A percentile compares a stretch with the other conserved stretches of the same genome.
Evolutionary conservation across 1,140 invertebrate genomes (phyloP).

Genomic region (Drosophila neocordata): DNA sequence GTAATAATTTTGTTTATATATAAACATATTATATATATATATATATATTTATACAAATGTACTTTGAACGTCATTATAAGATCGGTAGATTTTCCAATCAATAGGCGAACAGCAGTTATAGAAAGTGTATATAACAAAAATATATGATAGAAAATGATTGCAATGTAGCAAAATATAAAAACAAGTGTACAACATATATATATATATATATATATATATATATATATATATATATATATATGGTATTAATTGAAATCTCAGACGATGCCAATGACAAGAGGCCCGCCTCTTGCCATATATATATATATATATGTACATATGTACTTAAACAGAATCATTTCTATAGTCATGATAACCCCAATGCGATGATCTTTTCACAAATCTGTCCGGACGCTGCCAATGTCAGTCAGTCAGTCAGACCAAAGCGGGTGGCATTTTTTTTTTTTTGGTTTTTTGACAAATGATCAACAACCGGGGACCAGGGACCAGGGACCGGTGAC

Average conservation of each 20-base stretch:
- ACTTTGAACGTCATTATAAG: slow-evolving; percentile 44
- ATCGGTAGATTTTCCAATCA: slow-evolving; percentile 54
- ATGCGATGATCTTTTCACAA: slow-evolving; percentile 27
- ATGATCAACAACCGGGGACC: slow-evolving; percentile 15
- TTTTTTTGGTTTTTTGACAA: slow-evolving; percentile 3
- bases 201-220: too few relatives aligned
- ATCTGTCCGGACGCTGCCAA: slow-evolving; percentile 20
- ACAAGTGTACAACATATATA: background rate
- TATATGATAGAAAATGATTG: background rate
- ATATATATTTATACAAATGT: background rate
- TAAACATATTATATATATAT: too few relatives aligned
- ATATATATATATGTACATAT: background rate
- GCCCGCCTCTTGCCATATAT: slow-evolving; percentile 22
- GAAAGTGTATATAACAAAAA: background rate
- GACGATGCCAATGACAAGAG: slow-evolving; percentile 20
- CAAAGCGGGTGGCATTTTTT: slow-evolving; percentile 2
- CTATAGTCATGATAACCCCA: slow-evolving; percentile 29
- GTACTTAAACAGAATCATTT: background rate
- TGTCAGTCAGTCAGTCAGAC: slow-evolving; percentile 15
- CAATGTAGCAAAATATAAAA: slow-evolving; percentile 27
- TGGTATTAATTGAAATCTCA: slow-evolving; percentile 42
- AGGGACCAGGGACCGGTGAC: background rate
- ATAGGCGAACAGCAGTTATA: slow-evolving; percentile 52
- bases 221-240: background rate
- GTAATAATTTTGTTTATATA: background rate